Base-by-base conservation (phyloP, 2,888 invertebrate species). In the Harpalus rufipes region DNA sequence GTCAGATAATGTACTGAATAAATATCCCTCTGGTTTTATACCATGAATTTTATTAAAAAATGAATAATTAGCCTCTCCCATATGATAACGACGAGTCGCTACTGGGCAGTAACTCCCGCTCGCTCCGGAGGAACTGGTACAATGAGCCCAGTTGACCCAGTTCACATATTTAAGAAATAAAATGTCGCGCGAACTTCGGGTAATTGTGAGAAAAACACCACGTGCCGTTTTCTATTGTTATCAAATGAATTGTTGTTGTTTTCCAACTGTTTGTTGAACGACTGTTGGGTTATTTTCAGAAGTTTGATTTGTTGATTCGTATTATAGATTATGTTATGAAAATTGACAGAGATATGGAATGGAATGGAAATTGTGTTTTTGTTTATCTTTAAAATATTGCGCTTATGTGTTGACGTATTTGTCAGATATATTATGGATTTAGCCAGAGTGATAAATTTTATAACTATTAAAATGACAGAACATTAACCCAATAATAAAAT, bases 101-200 rank as follows among this genome's bases (percentile, higher is more conserved):
- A 32, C 32, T 32, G 32, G 32, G 5, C 6, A 32, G 32, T 32
- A 32, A 32, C 32, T 32, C 6, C 32, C 65, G 21, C 18, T 12
- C 32, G 10, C 82, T 14, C 68, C 16, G 0, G 58, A 68, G 68
- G 58, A 51, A 59, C 44, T 80, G 58, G 41, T 39, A 80, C 80
- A 80, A 82, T 74, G 72, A 74, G 68, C 68, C 39, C 68, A 82
- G 76, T 63, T 83, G 83, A 83, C 83, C 83, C 59, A 83, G 59
- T 83, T 83, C 83, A 83, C 83, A 83, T 83, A 83, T 83, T 83
- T 76, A 74, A 76, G 83, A 61, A 83, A 83, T 83, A 76, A 83
- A 83, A 74, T 83, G 61, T 74, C 81, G 41, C 81, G 41, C 72
- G 72, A 74, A 74, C 58, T 78, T 78, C 51, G 72, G 44, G 10